Evolutionary conservation across 2,797 vertebrate genomes (phyloP).

Genomic region (Bovichtus diacanthus): DNA sequence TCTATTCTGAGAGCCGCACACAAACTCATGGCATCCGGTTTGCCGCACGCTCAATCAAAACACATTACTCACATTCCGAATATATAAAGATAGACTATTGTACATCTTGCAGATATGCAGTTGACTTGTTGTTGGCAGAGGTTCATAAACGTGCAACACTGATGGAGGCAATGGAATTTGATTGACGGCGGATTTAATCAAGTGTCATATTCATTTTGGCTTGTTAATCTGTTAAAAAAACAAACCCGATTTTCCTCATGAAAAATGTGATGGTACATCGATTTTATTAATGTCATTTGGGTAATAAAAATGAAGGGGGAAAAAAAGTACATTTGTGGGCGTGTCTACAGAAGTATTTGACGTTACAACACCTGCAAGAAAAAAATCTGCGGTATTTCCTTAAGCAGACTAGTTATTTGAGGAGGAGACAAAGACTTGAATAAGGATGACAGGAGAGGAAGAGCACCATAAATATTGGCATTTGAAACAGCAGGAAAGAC

Average conservation of each 20-base stretch:
- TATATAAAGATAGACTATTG: constrained; percentile 37
- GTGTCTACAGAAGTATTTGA: not conserved
- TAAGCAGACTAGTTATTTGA: constrained; percentile 45
- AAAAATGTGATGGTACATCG: constrained; percentile 28
- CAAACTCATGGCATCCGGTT: constrained; percentile 30
- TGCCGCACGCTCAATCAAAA: constrained; percentile 62
- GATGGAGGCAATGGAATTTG: constrained; percentile 39
- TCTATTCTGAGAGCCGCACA: constrained; percentile 63
- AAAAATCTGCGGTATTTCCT: not conserved
- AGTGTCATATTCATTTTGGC: constrained; percentile 58
- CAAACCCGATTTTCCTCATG: constrained; percentile 11
- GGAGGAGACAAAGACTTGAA: constrained; percentile 38
- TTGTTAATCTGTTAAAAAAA: constrained; percentile 36
- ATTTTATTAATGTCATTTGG: constrained; percentile 7
- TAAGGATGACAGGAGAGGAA: constrained; percentile 46
- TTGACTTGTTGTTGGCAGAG: constrained; percentile 58
- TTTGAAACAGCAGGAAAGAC: constrained; percentile 56
- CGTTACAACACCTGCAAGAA: constrained; percentile 15
- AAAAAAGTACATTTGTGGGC: too few species aligned
- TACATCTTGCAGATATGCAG: constrained; percentile 45
- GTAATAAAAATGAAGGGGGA: too few species aligned
- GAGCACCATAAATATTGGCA: constrained; percentile 39
- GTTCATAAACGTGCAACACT: constrained; percentile 30
- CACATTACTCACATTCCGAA: constrained; percentile 60
- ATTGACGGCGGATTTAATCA: constrained; percentile 58